Evolutionary conservation across 2,797 vertebrate species (phyloP).

Genomic region (Zenarchopterus dispar): DNA sequence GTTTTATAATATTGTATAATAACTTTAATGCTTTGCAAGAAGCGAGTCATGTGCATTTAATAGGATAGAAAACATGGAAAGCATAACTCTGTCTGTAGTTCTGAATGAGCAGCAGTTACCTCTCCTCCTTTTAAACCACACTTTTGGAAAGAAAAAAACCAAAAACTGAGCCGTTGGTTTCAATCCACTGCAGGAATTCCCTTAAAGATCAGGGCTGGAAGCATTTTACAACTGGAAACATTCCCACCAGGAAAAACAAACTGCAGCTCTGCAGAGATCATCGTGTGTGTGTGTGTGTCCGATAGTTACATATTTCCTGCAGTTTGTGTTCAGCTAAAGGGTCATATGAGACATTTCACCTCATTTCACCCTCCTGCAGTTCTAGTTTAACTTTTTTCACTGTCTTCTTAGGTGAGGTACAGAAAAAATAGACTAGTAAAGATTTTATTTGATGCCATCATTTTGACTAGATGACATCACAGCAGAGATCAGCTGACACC

Average conservation of each 20-base stretch:
- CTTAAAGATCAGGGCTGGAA: slow-evolving; percentile 41
- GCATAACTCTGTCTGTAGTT: too few species aligned
- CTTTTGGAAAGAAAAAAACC: slow-evolving; percentile 10
- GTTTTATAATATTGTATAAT: too few species aligned
- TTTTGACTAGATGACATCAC: slow-evolving; percentile 8
- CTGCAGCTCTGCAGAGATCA: slow-evolving; percentile 32
- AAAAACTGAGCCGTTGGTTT: slow-evolving; percentile 4
- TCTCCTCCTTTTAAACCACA: slow-evolving; percentile 1
- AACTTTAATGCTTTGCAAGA: too few species aligned
- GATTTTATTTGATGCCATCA: slow-evolving; percentile 7
- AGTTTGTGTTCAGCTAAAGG: slow-evolving; percentile 1
- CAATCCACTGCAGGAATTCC: slow-evolving; percentile 36
- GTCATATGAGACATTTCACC: slow-evolving; percentile 18
- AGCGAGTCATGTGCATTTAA: too few species aligned
- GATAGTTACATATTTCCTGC: slow-evolving; percentile 1
- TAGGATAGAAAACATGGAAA: too few species aligned
- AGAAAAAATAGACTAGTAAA: slow-evolving; percentile 3
- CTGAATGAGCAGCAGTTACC: not conserved
- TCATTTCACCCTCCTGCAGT: slow-evolving; percentile 10
- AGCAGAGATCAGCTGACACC: slow-evolving; percentile 12
- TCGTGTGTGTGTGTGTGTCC: slow-evolving; percentile 1
- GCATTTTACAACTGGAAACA: slow-evolving; percentile 36
- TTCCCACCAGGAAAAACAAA: slow-evolving; percentile 42
- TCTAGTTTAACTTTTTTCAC: not conserved
- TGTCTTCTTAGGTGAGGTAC: not conserved